phyloP scores from a whole-genome alignment of 2,113 vertebrate genomes.

The Psophia crepitans region DNA sequence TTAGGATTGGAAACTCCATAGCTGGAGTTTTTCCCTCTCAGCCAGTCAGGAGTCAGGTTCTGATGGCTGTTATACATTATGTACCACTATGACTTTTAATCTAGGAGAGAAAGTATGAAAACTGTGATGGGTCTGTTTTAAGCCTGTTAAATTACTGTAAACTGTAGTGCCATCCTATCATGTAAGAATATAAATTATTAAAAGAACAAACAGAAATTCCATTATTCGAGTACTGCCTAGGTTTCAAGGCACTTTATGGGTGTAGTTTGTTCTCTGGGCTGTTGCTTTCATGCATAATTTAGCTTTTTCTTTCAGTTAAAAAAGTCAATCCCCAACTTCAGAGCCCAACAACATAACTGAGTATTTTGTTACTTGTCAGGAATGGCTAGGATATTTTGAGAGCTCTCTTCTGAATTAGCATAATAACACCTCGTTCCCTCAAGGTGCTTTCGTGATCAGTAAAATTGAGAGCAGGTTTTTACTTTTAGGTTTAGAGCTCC shows the following conservation, averaged over 20 bases:
- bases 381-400: neutral
- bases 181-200: neutral
- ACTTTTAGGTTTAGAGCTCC: conserved; percentile 6
- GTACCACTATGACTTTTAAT: neutral
- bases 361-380: neutral
- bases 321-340: neutral
- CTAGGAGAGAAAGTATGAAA: neutral
- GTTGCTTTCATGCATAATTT: neutral
- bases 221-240: neutral
- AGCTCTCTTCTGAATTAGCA: neutral
- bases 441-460: neutral
- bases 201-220: neutral
- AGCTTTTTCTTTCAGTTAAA: neutral
- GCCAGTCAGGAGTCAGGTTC: neutral
- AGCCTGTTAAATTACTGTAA: neutral
- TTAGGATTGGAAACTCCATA: neutral
- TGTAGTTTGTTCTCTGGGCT: neutral
- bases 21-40: neutral
- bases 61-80: accelerated
- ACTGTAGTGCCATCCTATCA: neutral
- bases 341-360: accelerated
- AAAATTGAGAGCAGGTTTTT: accelerated
- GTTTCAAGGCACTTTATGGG: neutral
- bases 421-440: neutral
- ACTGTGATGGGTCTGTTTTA: neutral